Evolutionary conservation across 64 coral and sea anemone species (phyloP), one percentile per base, ranked within the genome.

Genomic region (Dendronephthya gigantea): DNA sequence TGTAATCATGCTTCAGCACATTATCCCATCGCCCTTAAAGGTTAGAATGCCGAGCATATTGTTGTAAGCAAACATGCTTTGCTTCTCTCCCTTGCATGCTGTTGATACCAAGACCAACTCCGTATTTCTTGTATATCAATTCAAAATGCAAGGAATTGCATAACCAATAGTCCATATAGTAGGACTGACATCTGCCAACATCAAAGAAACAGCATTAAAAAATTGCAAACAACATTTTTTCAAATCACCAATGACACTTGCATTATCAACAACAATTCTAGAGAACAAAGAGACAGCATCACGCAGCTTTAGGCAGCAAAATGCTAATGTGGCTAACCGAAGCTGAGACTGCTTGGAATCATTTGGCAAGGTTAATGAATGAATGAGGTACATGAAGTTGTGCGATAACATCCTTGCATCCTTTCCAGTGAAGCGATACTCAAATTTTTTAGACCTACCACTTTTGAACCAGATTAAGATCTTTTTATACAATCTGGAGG

Each of bases 131-230:
- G 28, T 48, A 39, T 52, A 50, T 50, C 50, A 88, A 35, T 11
- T 45, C 48, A 12, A 70, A 49, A 55, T 88, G 86, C 25, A 56
- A 13, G 86, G 68, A 82, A 88, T 82, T 27, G 55, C 49, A 82
- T 88, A 88, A 11, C 86, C 68, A 82, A 88, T 82, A 39, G 68
- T 88, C 74, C 86, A 88, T 51, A 88, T 82, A 56, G 86, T 88
- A 23, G 86, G 86, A 38, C 40, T 88, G 16, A 88, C 86, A 88
- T 88, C 48, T 23, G 50, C 82, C 40, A 88, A 33, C 75, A 88
- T 82, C 72, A 88, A 51, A 22, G 45, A 49, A 39, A 50, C 72
- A 38, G 29, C 19, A 88, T 88, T 58, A 34, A 88, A 88, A 28
- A 82, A 47, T 35, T 47, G 35, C 55, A 1, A 27, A 39, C 86